Percentiles rank a stretch among this genome's conserved stretches.
These are phyloP conservation scores for Malurus elegans DNA, from an alignment of 2,113 vertebrate species.

Conservation along the genomic window DNA sequence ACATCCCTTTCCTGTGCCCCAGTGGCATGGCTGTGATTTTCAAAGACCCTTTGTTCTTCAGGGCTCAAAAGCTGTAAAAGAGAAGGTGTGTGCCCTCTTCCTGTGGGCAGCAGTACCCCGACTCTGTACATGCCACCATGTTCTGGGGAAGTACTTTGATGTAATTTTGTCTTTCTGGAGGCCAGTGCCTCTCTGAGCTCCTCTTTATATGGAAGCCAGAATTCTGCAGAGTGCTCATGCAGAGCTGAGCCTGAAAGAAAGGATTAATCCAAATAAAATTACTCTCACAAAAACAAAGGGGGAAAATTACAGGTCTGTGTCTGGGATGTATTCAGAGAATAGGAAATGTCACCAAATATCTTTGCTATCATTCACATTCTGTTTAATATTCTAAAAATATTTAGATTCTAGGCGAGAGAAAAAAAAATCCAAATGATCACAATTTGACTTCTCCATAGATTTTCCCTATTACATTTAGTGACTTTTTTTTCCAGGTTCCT, in stretches of 20 bases:
- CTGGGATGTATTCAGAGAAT: neutral
- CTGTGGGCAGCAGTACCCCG: accelerated
- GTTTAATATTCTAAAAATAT: neutral
- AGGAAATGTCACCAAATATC: neutral
- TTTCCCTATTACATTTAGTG: neutral
- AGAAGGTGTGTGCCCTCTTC: neutral
- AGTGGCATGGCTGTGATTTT: neutral
- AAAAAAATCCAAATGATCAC: neutral
- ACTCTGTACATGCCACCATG: neutral
- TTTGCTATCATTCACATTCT: neutral
- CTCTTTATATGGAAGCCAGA: neutral
- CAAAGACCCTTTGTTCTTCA: neutral
- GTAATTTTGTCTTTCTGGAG: neutral
- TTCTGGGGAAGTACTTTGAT: neutral
- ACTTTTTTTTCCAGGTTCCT: neutral
- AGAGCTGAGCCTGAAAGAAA: neutral
- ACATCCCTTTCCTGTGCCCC: neutral
- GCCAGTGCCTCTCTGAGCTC: neutral
- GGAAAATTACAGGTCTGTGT: neutral
- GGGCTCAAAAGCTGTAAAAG: neutral
- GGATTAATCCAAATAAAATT: neutral
- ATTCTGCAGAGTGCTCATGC: neutral
- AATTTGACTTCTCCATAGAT: neutral
- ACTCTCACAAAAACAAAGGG: neutral
- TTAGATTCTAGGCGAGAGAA: neutral